These are phyloP conservation scores for Leucozona laternaria DNA, from an alignment of 2,888 invertebrate genomes.

Conservation along the genomic window DNA sequence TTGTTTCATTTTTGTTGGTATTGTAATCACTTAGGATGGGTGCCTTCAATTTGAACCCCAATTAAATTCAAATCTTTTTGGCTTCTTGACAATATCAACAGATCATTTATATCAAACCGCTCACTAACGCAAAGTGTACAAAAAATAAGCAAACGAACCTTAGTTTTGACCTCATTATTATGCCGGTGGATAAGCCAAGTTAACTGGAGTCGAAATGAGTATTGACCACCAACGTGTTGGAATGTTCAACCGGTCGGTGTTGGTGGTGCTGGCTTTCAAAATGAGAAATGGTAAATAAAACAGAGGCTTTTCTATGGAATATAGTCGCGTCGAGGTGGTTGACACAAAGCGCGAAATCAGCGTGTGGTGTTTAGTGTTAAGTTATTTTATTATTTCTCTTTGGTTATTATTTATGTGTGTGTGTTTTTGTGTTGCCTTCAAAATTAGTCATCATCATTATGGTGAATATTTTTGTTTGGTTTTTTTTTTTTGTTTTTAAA, in stretches of 20 bases:
- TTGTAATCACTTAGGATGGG: conserved; percentile 8
- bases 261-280: conserved; percentile 52
- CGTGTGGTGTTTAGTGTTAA: conserved; percentile 33
- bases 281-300: conserved; percentile 59
- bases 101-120: not conserved
- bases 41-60: conserved; percentile 57
- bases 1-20: not conserved
- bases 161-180: conserved; percentile 44
- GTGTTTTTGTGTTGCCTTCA: not conserved
- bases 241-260: conserved; percentile 52
- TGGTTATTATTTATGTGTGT: not conserved
- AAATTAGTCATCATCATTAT: conserved; percentile 64
- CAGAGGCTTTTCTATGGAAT: conserved; percentile 17
- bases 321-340: conserved; percentile 49
- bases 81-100: conserved; percentile 23
- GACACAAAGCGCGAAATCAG: conserved; percentile 57
- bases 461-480: conserved; percentile 33
- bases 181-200: conserved; percentile 47
- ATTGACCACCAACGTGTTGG: conserved; percentile 67
- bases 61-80: conserved; percentile 40
- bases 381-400: conserved; percentile 8
- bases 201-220: conserved; percentile 14
- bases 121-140: not conserved
- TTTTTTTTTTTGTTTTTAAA: conserved; percentile 9
- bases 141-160: not conserved